Evolutionary conservation across 2,888 invertebrate genomes (phyloP).

Genomic region (Synergus umbraculus): DNA sequence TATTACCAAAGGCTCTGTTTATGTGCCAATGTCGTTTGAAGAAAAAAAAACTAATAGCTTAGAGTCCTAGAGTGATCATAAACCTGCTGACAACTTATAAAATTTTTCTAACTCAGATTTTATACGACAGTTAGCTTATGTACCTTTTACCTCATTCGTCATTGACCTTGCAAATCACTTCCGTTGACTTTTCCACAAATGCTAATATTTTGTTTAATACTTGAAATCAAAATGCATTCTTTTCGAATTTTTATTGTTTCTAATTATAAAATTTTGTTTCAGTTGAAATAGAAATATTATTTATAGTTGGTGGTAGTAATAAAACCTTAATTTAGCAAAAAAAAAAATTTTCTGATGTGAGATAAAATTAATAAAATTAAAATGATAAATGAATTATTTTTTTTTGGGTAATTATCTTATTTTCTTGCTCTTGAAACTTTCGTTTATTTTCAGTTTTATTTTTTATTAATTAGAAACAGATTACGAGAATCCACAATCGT

Average conservation of each 20-base stretch:
- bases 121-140: background rate
- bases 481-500: background rate
- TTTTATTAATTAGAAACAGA: background rate
- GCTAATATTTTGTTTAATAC: background rate
- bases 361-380: background rate
- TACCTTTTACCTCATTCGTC: slow-evolving; percentile 3
- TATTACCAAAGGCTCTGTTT: background rate
- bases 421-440: background rate
- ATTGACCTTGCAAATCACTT: slow-evolving; percentile 2
- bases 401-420: background rate
- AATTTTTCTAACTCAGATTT: background rate
- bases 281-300: background rate
- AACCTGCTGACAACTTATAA: slow-evolving; percentile 2
- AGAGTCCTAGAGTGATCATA: background rate
- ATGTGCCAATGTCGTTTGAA: slow-evolving; percentile 15
- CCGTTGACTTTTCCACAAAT: background rate
- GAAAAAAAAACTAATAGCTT: background rate
- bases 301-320: background rate
- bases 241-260: background rate
- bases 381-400: background rate
- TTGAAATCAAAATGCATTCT: background rate
- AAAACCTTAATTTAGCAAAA: background rate
- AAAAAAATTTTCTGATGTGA: background rate
- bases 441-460: background rate
- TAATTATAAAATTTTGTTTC: background rate